Conservation (phyloP, 64 coral and sea anemone species). For the Montipora capricornis region DNA sequence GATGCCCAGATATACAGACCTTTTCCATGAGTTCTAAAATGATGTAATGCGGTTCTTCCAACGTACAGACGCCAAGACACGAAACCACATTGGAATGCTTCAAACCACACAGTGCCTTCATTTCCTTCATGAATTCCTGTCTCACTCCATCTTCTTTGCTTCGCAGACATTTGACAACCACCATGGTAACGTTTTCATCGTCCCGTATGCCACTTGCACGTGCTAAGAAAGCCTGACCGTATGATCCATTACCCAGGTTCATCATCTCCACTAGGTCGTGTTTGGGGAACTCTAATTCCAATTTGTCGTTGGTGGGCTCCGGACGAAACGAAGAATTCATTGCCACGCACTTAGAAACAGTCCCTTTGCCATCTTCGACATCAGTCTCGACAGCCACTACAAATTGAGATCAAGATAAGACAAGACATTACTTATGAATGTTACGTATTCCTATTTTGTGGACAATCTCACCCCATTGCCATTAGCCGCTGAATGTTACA, state of each 20-base stretch:
- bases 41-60: slow-evolving; percentile 87
- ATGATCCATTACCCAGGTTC: slow-evolving; percentile 87
- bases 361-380: slow-evolving; percentile 66
- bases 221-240: slow-evolving; percentile 89
- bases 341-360: background rate
- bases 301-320: slow-evolving; percentile 72
- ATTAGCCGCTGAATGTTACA: too few species aligned
- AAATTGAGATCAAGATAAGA: background rate
- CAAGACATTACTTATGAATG: too few species aligned
- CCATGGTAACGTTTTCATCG: slow-evolving; percentile 88
- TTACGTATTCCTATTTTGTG: too few species aligned
- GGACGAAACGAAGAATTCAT: slow-evolving; percentile 62
- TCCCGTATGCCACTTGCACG: slow-evolving; percentile 90
- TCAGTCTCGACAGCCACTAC: slow-evolving; percentile 47
- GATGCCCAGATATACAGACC: slow-evolving; percentile 36
- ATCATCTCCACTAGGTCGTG: slow-evolving; percentile 88
- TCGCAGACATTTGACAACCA: slow-evolving; percentile 86
- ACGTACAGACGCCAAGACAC: slow-evolving; percentile 86
- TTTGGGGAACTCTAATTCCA: slow-evolving; percentile 75
- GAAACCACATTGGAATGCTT: slow-evolving; percentile 78
- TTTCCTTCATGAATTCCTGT: slow-evolving; percentile 82
- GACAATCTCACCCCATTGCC: too few species aligned
- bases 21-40: slow-evolving; percentile 96
- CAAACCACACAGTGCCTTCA: slow-evolving; percentile 70
- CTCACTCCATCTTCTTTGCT: slow-evolving; percentile 83